phyloP scores from a whole-genome alignment of 2,113 vertebrate genomes.

The Oncorhynchus nerka region DNA sequence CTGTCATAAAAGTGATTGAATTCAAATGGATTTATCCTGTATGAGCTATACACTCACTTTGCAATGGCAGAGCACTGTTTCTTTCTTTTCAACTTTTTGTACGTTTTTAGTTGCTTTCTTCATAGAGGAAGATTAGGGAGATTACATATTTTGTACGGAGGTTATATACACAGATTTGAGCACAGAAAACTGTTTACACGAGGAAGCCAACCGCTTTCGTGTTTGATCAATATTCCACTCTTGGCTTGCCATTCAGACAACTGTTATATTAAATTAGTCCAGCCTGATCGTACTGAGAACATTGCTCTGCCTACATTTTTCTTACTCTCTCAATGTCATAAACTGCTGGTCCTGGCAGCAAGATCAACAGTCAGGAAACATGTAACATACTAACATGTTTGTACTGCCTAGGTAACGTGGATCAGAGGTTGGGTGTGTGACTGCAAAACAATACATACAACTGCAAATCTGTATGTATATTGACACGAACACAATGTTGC shows the following conservation, averaged over 20 bases:
- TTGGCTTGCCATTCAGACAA: no score
- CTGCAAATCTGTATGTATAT: slow-evolving; percentile 51
- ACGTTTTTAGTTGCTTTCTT: slow-evolving; percentile 7
- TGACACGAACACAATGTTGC: slow-evolving; percentile 62
- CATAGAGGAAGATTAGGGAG: neutral
- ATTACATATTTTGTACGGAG: neutral
- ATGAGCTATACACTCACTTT: slow-evolving; percentile 2
- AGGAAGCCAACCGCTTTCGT: neutral
- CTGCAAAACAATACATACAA: slow-evolving; percentile 36
- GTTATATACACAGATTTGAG: neutral
- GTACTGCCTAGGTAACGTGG: slow-evolving; percentile 16
- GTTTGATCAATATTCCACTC: neutral
- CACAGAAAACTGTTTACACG: neutral
- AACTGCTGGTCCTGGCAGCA: no score
- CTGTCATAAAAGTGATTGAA: neutral
- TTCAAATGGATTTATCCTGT: no score
- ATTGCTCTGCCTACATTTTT: no score
- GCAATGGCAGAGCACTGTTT: slow-evolving; percentile 17
- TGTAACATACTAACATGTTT: slow-evolving; percentile 7
- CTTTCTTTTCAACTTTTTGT: slow-evolving; percentile 10
- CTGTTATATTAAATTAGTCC: no score
- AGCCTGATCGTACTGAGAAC: no score
- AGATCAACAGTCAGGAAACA: no score
- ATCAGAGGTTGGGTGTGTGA: slow-evolving; percentile 16
- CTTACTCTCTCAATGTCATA: no score